phyloP scores from a whole-genome alignment of 2,888 invertebrate species.

The Sphaerophoria taeniata region DNA sequence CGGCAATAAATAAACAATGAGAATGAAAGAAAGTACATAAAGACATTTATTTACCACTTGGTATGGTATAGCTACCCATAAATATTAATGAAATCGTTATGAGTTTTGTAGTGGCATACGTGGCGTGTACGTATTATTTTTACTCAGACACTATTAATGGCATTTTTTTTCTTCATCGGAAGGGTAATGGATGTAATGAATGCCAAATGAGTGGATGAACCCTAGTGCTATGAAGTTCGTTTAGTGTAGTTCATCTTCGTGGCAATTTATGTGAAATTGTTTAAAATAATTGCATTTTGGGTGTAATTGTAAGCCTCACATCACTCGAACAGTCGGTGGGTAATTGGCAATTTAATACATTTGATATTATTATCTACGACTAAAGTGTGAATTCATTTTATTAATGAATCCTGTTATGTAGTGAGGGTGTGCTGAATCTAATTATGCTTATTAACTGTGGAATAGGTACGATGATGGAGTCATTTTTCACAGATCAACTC shows the following conservation, averaged over 20 bases:
- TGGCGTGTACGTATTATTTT: constrained; percentile 48
- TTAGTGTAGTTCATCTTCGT: constrained; percentile 43
- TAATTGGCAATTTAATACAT: constrained; percentile 48
- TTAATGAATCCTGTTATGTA: not conserved
- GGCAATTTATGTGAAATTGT: constrained; percentile 30
- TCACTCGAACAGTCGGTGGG: constrained; percentile 37
- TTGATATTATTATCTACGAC: constrained; percentile 25
- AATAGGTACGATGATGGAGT: not conserved
- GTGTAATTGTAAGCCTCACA: constrained; percentile 33
- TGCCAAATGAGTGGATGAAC: too few relatives aligned
- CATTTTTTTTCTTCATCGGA: not conserved
- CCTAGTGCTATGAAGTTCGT: not conserved
- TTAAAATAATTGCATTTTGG: constrained; percentile 50
- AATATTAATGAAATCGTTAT: constrained; percentile 82
- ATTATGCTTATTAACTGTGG: constrained; percentile 48
- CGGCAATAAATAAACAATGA: constrained; percentile 1
- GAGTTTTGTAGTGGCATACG: constrained; percentile 56
- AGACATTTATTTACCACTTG: constrained; percentile 79
- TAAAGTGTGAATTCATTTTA: not conserved
- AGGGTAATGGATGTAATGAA: too few relatives aligned
- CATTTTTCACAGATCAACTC: not conserved
- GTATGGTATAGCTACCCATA: constrained; percentile 81
- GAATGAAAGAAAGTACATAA: constrained; percentile 27
- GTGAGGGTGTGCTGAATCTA: constrained; percentile 19
- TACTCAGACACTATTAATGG: constrained; percentile 42